Base-by-base conservation (phyloP, 2,888 invertebrate species). In the Gymnocheta viridis region DNA sequence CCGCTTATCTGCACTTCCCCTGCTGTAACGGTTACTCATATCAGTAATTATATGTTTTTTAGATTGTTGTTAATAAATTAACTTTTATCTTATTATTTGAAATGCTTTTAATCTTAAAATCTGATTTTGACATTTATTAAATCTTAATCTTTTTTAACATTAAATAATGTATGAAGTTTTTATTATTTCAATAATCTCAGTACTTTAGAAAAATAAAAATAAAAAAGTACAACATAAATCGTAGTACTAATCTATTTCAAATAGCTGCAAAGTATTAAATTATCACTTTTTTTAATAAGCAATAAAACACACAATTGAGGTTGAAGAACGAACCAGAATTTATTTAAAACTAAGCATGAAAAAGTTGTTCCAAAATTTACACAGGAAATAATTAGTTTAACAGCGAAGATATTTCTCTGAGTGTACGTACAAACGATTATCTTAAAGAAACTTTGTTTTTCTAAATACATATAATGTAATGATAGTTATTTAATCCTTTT, bases 401-500 rank as follows among this genome's bases (percentile, higher is more conserved):
- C 32, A 32, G 4, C n/a, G n/a, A n/a, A n/a, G n/a, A n/a, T n/a
- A n/a, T n/a, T n/a, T n/a, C n/a, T n/a, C n/a, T n/a, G n/a, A n/a
- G n/a, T n/a, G n/a, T n/a, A n/a, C n/a, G n/a, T n/a, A n/a, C n/a
- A n/a, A n/a, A n/a, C n/a, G n/a, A n/a, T n/a, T n/a, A n/a, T n/a
- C 32, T 56, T 2, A n/a, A 60, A 35, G 24, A 2, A 22, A 7
- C 3, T 2, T 32, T 32, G 47, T 67, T 47, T 35, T 27, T 35
- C 2, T 17, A 35, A 70, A 56, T 82, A 7, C 32, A 54, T 54
- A 7, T 35, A 73, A 49, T 67, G 29, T 32, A 44, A 67, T 58
- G 10, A 66, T 78, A 74, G 58, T 64, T 67, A 47, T 56, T 64
- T 84, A 78, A 81, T 77, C 73, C 81, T 69, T 73, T 64, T 41